Conservation (phyloP, 1,140 invertebrate species). For the Meloidogyne exigua region DNA sequence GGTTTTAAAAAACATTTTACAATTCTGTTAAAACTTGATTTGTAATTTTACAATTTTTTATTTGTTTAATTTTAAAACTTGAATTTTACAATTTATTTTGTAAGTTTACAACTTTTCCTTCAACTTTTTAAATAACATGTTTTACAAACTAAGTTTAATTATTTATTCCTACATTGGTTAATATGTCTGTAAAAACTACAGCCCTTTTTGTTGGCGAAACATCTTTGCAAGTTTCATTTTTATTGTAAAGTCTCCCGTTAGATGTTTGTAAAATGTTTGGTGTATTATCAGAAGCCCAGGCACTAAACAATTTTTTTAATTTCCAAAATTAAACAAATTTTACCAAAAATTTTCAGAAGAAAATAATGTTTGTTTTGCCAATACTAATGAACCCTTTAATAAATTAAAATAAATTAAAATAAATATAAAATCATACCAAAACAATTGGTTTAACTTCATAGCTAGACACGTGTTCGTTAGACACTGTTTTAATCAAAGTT, state of each 20-base stretch:
- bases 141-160: constrained; percentile 29
- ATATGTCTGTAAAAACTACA: constrained; percentile 3
- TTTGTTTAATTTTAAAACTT: background rate
- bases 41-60: too few relatives aligned
- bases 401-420: background rate
- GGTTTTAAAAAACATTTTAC: background rate
- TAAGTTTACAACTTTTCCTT: constrained; percentile 49
- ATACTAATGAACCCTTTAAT: constrained; percentile 37
- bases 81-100: constrained; percentile 36
- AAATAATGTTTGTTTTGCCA: constrained; percentile 53
- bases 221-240: constrained; percentile 22
- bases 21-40: too few relatives aligned
- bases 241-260: constrained; percentile 16
- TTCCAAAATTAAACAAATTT: background rate
- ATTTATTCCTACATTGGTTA: background rate
- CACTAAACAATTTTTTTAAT: constrained; percentile 13
- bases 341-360: constrained; percentile 55
- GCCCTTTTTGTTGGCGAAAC: background rate
- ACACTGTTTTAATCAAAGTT: constrained; percentile 31
- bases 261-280: constrained; percentile 33
- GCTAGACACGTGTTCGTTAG: background rate
- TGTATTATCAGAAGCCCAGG: constrained; percentile 60
- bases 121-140: constrained; percentile 25
- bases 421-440: background rate
- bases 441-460: constrained; percentile 10